Conservation (phyloP, 2,113 vertebrate genomes). For the Falco punctatus region DNA sequence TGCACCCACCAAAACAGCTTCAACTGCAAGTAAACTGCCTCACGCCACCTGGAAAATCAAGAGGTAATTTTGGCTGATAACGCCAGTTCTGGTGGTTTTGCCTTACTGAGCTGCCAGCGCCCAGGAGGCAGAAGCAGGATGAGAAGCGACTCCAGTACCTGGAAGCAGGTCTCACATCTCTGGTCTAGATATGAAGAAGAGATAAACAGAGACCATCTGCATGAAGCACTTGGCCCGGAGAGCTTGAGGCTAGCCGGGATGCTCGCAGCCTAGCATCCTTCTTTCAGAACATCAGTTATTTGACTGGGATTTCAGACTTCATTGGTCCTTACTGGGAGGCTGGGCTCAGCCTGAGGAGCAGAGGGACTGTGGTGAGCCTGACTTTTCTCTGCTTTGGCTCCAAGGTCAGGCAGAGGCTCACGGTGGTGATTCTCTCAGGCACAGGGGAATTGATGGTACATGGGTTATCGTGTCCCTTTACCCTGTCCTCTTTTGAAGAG, state of each 20-base stretch:
- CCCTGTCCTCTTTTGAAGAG: background rate
- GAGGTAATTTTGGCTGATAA: background rate
- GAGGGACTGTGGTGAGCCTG: background rate
- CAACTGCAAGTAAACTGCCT: accelerated
- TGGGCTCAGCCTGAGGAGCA: background rate
- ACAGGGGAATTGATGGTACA: accelerated
- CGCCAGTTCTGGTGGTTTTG: background rate
- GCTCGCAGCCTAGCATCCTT: background rate
- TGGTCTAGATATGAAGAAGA: no score
- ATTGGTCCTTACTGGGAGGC: background rate
- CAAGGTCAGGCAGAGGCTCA: background rate
- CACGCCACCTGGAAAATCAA: accelerated
- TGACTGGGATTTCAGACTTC: background rate
- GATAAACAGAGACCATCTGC: background rate
- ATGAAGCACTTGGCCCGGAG: background rate
- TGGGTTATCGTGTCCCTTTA: accelerated
- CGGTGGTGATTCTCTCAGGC: background rate
- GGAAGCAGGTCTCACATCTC: accelerated
- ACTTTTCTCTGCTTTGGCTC: background rate
- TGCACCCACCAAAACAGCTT: no score
- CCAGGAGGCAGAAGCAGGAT: background rate
- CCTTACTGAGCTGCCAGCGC: background rate
- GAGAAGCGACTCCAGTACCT: background rate
- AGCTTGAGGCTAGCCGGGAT: background rate
- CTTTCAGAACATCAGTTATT: accelerated